A percentile compares a stretch with the other conserved stretches of the same genome.
These are phyloP conservation scores for Chroicocephalus ridibundus DNA, from an alignment of 2,113 vertebrate species.

Conservation along the genomic window DNA sequence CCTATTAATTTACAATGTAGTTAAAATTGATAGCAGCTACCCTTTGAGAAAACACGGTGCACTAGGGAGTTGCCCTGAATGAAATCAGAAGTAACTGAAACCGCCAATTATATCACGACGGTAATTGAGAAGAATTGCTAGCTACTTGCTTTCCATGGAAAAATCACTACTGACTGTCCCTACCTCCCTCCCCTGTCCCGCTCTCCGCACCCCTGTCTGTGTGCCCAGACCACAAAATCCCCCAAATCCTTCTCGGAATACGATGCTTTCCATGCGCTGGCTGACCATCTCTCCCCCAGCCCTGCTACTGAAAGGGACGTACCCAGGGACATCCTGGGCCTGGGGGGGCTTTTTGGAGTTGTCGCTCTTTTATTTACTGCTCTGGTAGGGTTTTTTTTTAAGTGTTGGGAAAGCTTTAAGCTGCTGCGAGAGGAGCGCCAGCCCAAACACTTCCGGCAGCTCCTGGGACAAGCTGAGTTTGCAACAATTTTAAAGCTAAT, in stretches of 20 bases:
- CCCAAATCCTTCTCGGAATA: not conserved
- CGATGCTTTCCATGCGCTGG: not conserved
- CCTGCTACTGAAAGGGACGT: not conserved
- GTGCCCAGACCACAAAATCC: not conserved
- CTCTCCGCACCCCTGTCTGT: not conserved
- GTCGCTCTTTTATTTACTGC: not conserved
- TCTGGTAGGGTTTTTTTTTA: not conserved
- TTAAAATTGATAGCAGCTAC: not conserved
- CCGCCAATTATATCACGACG: not conserved
- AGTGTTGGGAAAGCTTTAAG: not conserved
- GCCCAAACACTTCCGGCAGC: not conserved
- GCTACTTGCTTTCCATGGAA: not conserved
- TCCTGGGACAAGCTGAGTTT: not conserved
- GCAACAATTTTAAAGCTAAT: not conserved
- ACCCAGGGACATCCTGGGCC: not conserved
- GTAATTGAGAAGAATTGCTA: not conserved
- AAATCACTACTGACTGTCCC: not conserved
- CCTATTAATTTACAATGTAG: not conserved
- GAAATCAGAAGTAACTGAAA: not conserved
- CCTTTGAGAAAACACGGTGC: not conserved
- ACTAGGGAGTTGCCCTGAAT: not conserved
- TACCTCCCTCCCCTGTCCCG: not conserved
- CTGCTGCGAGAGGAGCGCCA: not conserved
- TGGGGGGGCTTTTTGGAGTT: not conserved
- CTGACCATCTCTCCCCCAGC: not conserved